These are phyloP conservation scores for Pteronotus mesoamericanus DNA, from an alignment of 2,797 vertebrate genomes.

Conservation along the genomic window DNA sequence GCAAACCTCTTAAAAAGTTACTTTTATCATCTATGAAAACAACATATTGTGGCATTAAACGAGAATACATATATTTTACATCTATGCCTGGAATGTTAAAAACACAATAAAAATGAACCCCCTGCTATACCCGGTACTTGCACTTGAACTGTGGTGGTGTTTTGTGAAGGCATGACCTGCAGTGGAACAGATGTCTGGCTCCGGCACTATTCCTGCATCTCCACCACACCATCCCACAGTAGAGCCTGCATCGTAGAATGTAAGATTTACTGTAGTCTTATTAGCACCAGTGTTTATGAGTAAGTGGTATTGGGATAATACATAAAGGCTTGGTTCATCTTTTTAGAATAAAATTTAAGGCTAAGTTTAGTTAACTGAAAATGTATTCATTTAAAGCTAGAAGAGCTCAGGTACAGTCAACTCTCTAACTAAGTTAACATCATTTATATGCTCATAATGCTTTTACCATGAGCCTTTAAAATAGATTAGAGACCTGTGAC, in stretches of 20 bases:
- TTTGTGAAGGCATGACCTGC: background rate
- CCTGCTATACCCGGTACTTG: background rate
- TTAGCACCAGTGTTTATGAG: background rate
- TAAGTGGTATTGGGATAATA: background rate
- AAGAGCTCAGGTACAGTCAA: background rate
- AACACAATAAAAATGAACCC: background rate
- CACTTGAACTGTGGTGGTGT: background rate
- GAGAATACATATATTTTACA: background rate
- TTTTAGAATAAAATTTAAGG: background rate
- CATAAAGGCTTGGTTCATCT: background rate
- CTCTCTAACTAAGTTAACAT: background rate
- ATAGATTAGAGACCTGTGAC: background rate
- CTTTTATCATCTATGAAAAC: background rate
- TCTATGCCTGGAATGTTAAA: background rate
- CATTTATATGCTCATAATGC: background rate
- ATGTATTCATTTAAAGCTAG: background rate
- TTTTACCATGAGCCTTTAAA: slow-evolving; percentile 3
- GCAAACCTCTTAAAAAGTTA: background rate
- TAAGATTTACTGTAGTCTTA: background rate
- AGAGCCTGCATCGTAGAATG: background rate
- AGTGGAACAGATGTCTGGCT: background rate
- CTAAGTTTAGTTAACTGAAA: background rate
- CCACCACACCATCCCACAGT: background rate
- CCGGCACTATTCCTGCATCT: background rate
- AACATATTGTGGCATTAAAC: background rate